Conservation (phyloP, 1,140 invertebrate genomes). For the Eufriesea mexicana region DNA sequence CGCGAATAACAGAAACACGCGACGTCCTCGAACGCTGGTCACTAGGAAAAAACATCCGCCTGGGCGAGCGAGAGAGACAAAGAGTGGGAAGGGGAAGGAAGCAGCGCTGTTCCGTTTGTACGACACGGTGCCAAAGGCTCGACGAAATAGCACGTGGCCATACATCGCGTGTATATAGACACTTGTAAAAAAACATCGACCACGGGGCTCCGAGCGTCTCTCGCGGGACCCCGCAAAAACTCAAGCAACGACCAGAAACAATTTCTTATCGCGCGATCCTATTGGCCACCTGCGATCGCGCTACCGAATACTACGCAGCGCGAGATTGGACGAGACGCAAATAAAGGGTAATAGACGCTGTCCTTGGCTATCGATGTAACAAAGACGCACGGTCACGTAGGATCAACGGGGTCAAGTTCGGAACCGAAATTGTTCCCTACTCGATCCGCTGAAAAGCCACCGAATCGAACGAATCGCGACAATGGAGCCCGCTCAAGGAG, state of each 20-base stretch:
- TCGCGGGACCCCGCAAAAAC: neutral
- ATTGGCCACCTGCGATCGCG: neutral
- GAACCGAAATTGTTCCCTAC: neutral
- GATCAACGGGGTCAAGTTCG: neutral
- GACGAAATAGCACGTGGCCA: constrained; percentile 23
- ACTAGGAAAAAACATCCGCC: neutral
- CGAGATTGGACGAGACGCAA: neutral
- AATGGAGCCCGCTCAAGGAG: neutral
- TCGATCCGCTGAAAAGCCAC: neutral
- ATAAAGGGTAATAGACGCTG: neutral
- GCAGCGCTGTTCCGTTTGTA: neutral
- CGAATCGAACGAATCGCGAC: neutral
- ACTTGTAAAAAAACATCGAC: neutral
- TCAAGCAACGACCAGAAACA: neutral
- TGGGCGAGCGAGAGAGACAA: neutral
- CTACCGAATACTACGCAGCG: neutral
- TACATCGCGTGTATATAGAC: neutral
- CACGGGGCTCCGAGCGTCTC: too few species aligned
- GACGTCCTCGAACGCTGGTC: neutral
- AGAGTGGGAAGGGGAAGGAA: neutral
- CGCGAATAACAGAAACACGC: neutral
- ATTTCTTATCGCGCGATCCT: neutral
- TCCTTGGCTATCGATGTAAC: neutral
- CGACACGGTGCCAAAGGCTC: neutral
- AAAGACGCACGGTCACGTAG: neutral